Conservation (phyloP, 2,113 vertebrate species). For the Alouatta palliata region DNA sequence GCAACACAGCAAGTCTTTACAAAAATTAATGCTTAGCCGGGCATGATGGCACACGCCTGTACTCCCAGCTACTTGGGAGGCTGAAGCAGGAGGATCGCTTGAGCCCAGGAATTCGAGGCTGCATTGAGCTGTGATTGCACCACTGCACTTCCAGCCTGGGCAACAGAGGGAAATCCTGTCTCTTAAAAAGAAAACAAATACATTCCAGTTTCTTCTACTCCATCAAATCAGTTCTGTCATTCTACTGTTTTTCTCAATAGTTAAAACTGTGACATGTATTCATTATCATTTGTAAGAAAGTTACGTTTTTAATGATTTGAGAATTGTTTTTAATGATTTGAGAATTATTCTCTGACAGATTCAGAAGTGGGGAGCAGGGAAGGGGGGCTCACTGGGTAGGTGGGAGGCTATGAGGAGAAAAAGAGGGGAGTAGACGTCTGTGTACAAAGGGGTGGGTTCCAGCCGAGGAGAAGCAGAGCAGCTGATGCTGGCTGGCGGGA, state of each 20-base stretch:
- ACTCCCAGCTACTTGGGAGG: too few relatives aligned
- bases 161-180: too few relatives aligned
- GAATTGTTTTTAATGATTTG: slow-evolving; percentile 23
- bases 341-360: slow-evolving; percentile 42
- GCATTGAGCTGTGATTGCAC: too few relatives aligned
- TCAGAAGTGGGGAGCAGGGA: not conserved
- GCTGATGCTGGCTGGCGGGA: not conserved
- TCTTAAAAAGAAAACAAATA: not conserved
- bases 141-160: too few relatives aligned
- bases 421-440: not conserved
- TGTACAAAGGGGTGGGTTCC: not conserved
- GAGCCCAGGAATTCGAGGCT: too few relatives aligned
- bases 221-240: not conserved
- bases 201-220: not conserved
- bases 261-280: slow-evolving; percentile 52
- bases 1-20: too few relatives aligned
- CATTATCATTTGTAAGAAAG: slow-evolving; percentile 60
- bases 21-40: too few relatives aligned
- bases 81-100: too few relatives aligned
- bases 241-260: not conserved
- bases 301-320: slow-evolving; percentile 47
- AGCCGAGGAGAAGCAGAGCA: not conserved
- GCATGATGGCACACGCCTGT: too few relatives aligned
- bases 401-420: not conserved
- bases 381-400: not conserved